Conservation (phyloP, 1,140 invertebrate genomes). For the Rhizoglyphus robini region DNA sequence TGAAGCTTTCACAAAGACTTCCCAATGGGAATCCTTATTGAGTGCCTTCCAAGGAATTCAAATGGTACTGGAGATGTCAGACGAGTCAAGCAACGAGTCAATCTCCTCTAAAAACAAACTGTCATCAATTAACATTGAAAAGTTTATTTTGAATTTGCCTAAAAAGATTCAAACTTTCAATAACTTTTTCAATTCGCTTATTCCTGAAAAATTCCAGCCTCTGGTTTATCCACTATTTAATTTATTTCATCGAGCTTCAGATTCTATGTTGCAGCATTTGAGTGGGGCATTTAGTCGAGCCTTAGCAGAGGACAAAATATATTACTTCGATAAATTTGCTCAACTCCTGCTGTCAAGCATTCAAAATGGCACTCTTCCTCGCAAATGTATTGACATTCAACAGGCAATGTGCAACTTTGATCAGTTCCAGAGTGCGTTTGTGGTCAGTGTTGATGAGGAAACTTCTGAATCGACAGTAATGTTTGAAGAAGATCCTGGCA, state of each 20-base stretch:
- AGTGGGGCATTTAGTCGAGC: conserved; percentile 11
- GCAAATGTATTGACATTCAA: conserved; percentile 16
- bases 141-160: not conserved
- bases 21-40: conserved; percentile 18
- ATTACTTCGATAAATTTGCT: conserved; percentile 9
- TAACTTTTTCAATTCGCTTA: conserved; percentile 3
- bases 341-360: not conserved
- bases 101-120: conserved; percentile 7
- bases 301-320: conserved; percentile 11
- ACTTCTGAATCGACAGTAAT: not conserved
- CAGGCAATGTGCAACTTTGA: conserved; percentile 17
- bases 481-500: not conserved
- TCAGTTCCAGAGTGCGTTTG: conserved; percentile 10
- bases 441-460: conserved; percentile 1
- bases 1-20: conserved; percentile 13
- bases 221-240: not conserved
- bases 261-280: conserved; percentile 13
- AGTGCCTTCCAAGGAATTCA: conserved; percentile 16
- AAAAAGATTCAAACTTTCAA: conserved; percentile 14
- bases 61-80: conserved; percentile 17
- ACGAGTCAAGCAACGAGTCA: not conserved
- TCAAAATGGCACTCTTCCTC: conserved; percentile 14
- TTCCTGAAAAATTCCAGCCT: conserved; percentile 17
- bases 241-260: not conserved
- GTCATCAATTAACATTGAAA: not conserved